phyloP scores from a whole-genome alignment of 2,797 vertebrate genomes.

The Syncerus caffer region DNA sequence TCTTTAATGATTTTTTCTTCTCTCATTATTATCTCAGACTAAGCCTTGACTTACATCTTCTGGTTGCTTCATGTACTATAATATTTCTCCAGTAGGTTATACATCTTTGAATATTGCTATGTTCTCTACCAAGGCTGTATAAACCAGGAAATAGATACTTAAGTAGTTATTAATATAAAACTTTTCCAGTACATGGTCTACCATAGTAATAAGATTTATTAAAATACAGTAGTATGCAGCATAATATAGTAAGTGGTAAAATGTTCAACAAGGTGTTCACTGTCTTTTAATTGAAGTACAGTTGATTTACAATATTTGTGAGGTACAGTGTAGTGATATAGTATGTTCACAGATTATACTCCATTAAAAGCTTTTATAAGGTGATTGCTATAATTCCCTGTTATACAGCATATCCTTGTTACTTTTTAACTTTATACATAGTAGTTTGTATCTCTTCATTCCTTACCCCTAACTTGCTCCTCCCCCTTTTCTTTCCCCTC shows the following conservation, averaged over 20 bases:
- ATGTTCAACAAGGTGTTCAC: background rate
- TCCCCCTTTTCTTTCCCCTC: too few species aligned
- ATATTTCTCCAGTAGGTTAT: background rate
- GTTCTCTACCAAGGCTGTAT: background rate
- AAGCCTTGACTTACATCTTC: background rate
- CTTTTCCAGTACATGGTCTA: background rate
- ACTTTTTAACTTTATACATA: background rate
- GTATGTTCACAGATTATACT: background rate
- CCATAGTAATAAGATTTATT: background rate
- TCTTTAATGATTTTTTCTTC: background rate
- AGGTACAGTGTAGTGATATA: background rate
- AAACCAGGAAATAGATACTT: background rate
- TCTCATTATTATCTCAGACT: background rate
- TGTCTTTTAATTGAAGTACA: background rate
- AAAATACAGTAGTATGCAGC: background rate
- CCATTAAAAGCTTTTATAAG: background rate
- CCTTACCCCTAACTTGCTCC: background rate
- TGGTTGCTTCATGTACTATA: background rate
- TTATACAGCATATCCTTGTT: background rate
- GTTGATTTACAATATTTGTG: background rate
- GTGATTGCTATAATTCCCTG: background rate
- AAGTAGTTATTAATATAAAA: background rate
- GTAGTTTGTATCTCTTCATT: background rate
- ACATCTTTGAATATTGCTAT: background rate
- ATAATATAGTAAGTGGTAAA: background rate